phyloP scores from a whole-genome alignment of 2,888 invertebrate species.

The Campopleginae sp. region DNA sequence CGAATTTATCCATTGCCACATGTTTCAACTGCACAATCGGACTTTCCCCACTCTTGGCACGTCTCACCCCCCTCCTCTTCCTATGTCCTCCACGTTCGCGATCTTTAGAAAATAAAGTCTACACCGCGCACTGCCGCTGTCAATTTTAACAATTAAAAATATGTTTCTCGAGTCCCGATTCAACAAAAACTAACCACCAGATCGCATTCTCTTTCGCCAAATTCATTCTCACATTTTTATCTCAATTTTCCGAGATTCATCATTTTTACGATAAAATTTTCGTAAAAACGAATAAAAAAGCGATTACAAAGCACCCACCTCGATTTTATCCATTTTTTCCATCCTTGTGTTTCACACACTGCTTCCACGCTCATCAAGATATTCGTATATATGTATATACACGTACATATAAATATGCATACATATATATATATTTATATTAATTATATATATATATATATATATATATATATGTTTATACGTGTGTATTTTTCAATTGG shows the following conservation, averaged over 20 bases:
- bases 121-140: slow-evolving; percentile 74
- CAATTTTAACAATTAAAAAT: slow-evolving; percentile 74
- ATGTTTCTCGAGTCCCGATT: background rate
- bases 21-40: slow-evolving; percentile 78
- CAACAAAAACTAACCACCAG: background rate
- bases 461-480: background rate
- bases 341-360: slow-evolving; percentile 80
- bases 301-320: slow-evolving; percentile 76
- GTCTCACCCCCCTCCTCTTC: background rate
- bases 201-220: background rate
- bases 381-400: slow-evolving; percentile 46
- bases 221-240: too few relatives aligned
- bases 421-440: background rate
- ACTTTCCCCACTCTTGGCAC: slow-evolving; percentile 32
- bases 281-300: background rate
- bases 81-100: slow-evolving; percentile 58
- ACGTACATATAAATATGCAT: slow-evolving; percentile 9
- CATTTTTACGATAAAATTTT: slow-evolving; percentile 1
- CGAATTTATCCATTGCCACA: slow-evolving; percentile 80
- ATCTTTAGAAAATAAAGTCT: slow-evolving; percentile 19
- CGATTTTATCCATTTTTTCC: slow-evolving; percentile 83
- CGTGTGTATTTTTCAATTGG: slow-evolving; percentile 36
- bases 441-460: slow-evolving; percentile 6
- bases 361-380: slow-evolving; percentile 81
- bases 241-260: background rate